Evolutionary conservation across 2,797 vertebrate species (phyloP).

Genomic region (Sciurus carolinensis): DNA sequence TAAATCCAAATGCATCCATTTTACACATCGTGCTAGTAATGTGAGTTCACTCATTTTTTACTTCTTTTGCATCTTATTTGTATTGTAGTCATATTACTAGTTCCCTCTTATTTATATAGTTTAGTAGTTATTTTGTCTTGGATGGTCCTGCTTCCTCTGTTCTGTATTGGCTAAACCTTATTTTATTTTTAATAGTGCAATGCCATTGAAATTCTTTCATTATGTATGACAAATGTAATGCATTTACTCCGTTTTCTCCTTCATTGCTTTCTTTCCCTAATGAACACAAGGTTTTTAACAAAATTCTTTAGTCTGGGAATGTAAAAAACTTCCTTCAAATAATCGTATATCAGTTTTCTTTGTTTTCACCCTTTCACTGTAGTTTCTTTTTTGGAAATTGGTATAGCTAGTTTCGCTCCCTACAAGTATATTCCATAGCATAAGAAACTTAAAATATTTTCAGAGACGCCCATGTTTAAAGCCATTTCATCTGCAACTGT

Average conservation of each 20-base stretch:
- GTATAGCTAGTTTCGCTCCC: background rate
- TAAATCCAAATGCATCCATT: background rate
- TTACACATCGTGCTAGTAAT: background rate
- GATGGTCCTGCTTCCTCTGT: background rate
- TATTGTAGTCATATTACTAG: background rate
- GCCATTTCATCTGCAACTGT: background rate
- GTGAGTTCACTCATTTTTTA: slow-evolving; percentile 6
- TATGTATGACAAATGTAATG: slow-evolving; percentile 62
- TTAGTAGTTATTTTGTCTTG: slow-evolving; percentile 53
- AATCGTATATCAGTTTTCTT: slow-evolving; percentile 13
- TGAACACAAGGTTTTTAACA: slow-evolving; percentile 38
- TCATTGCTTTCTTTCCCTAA: slow-evolving; percentile 43
- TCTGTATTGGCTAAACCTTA: background rate
- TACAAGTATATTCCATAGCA: slow-evolving; percentile 14
- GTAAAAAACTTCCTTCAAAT: background rate
- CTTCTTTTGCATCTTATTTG: background rate
- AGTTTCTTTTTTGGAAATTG: slow-evolving; percentile 61
- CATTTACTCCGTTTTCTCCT: slow-evolving; percentile 57
- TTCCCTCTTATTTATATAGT: slow-evolving; percentile 38
- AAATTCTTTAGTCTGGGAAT: slow-evolving; percentile 48
- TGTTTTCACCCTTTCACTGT: slow-evolving; percentile 27
- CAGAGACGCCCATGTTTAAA: slow-evolving; percentile 50
- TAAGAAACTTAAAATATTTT: slow-evolving; percentile 60
- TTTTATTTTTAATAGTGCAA: slow-evolving; percentile 65
- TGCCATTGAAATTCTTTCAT: slow-evolving; percentile 37